These are phyloP conservation scores for Andrena marginata DNA, from an alignment of 2,888 invertebrate genomes.

Conservation along the genomic window DNA sequence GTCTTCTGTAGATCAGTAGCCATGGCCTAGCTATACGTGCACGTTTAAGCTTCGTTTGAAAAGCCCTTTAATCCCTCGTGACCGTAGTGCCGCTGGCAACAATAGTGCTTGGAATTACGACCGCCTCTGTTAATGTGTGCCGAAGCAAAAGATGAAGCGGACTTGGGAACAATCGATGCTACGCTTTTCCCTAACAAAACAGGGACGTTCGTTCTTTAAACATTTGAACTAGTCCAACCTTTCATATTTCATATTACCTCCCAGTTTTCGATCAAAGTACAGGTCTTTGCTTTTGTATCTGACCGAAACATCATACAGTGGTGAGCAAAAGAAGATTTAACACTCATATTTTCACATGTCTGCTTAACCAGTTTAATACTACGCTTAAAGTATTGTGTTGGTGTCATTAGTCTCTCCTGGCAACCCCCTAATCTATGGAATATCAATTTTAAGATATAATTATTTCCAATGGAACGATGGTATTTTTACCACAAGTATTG, in stretches of 20 bases:
- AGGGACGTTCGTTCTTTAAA: conserved; percentile 4
- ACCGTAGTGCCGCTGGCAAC: conserved; percentile 88
- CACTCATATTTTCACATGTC: too few relatives aligned
- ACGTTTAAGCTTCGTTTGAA: conserved; percentile 39
- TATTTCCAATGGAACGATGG: too few relatives aligned
- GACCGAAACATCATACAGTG: too few relatives aligned
- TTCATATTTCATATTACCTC: neutral
- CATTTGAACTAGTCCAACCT: neutral
- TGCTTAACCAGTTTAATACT: too few relatives aligned
- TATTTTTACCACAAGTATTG: too few relatives aligned
- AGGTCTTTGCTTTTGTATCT: neutral
- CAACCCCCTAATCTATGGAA: too few relatives aligned
- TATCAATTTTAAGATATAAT: too few relatives aligned
- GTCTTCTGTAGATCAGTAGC: conserved; percentile 16
- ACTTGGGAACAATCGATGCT: conserved; percentile 28
- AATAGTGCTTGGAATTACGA: conserved; percentile 89
- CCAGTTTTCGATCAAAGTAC: neutral
- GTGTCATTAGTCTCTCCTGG: too few relatives aligned
- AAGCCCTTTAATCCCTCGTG: conserved; percentile 87
- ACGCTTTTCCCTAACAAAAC: neutral
- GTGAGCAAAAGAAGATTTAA: too few relatives aligned
- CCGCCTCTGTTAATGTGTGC: conserved; percentile 86
- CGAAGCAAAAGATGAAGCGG: conserved; percentile 84
- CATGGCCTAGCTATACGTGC: conserved; percentile 17
- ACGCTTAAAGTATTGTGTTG: too few relatives aligned